phyloP scores from a whole-genome alignment of 2,113 vertebrate genomes.

The Burhinus oedicnemus region DNA sequence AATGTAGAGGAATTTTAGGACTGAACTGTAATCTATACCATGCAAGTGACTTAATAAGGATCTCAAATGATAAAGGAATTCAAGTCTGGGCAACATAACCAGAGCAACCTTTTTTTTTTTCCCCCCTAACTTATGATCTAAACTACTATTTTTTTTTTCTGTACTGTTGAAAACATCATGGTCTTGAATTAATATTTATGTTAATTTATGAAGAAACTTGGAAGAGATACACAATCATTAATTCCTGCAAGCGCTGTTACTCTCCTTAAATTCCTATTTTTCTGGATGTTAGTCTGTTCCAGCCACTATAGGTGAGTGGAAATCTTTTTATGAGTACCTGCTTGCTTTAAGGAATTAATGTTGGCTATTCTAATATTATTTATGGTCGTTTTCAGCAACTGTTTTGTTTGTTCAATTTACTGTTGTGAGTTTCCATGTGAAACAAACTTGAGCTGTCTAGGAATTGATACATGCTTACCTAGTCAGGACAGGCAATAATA shows the following conservation, averaged over 20 bases:
- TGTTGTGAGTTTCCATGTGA: background rate
- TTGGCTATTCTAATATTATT: background rate
- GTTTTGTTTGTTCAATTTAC: background rate
- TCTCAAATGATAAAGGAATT: conserved; percentile 69
- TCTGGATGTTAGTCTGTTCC: background rate
- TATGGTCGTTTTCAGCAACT: background rate
- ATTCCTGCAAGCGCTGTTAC: background rate
- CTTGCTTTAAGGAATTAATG: background rate
- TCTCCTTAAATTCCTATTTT: background rate
- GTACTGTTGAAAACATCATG: conserved; percentile 1
- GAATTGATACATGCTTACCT: background rate
- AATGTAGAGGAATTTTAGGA: conserved; percentile 70
- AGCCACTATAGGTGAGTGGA: background rate
- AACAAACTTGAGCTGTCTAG: background rate
- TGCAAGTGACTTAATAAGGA: conserved; percentile 70
- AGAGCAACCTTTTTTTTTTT: background rate
- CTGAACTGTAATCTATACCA: conserved; percentile 70
- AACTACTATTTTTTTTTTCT: conserved; percentile 1
- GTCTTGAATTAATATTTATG: conserved; percentile 24
- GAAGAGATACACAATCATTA: background rate
- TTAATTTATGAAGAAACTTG: background rate
- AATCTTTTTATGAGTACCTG: background rate
- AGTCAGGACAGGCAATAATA: background rate
- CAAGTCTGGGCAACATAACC: conserved; percentile 45
- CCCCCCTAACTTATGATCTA: background rate